Conservation (phyloP, 1,140 invertebrate species). For the Orius insidiosus region DNA sequence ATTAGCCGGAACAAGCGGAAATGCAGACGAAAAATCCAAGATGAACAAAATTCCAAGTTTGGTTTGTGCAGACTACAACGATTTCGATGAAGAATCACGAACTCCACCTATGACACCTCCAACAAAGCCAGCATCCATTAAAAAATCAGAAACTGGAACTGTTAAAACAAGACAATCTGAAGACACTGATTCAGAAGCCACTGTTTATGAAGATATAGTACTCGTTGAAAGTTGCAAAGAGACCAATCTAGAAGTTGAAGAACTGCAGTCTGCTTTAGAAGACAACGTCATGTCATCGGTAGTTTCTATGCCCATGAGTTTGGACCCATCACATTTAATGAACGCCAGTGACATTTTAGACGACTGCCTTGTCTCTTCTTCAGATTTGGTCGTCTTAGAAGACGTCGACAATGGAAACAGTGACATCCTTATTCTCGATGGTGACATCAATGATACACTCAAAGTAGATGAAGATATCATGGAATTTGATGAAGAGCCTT, state of each 20-base stretch:
- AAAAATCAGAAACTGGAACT: conserved; percentile 8
- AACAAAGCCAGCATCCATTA: conserved; percentile 10
- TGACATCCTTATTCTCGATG: conserved; percentile 22
- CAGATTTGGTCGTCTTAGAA: conserved; percentile 17
- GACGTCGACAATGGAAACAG: conserved; percentile 26
- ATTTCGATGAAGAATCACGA: conserved; percentile 36
- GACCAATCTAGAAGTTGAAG: conserved; percentile 20
- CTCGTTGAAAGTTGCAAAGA: conserved; percentile 22
- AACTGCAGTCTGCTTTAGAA: conserved; percentile 19
- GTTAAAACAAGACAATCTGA: conserved; percentile 17
- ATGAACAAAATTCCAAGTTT: conserved; percentile 35
- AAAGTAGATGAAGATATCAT: conserved; percentile 20
- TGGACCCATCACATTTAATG: conserved; percentile 15
- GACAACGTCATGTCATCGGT: conserved; percentile 20
- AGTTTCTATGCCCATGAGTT: conserved; percentile 19
- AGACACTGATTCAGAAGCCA: conserved; percentile 20
- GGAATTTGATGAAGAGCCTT: conserved; percentile 19
- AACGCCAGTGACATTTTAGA: conserved; percentile 18
- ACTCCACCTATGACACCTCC: conserved; percentile 32
- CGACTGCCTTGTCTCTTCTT: conserved; percentile 20
- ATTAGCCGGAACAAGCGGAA: conserved; percentile 33
- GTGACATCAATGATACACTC: conserved; percentile 15
- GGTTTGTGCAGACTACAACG: conserved; percentile 42
- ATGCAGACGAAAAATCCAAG: conserved; percentile 24
- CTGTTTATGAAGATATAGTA: conserved; percentile 23